Evolutionary conservation across 2,888 invertebrate genomes (phyloP).

Genomic region (Cetonia aurata): DNA sequence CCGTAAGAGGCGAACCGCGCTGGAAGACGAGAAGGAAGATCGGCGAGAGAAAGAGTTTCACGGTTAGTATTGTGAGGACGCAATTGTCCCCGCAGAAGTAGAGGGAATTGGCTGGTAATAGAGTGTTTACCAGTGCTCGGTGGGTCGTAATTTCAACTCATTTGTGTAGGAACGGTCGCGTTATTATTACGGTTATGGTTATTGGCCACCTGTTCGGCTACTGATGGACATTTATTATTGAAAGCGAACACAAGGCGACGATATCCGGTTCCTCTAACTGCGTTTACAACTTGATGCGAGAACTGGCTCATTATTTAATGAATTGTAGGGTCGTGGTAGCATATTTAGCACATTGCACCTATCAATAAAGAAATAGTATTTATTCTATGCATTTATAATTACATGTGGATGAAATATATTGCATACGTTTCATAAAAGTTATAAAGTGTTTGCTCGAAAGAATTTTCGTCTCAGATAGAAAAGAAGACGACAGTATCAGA

Average conservation of each 20-base stretch:
- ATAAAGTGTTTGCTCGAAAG: too few species aligned
- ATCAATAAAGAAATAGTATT: too few species aligned
- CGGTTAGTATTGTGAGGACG: slow-evolving; percentile 30
- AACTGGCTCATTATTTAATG: too few species aligned
- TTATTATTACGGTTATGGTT: slow-evolving; percentile 69
- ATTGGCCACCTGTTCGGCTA: slow-evolving; percentile 68
- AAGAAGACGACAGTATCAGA: too few species aligned
- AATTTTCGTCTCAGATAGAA: too few species aligned
- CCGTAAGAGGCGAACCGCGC: slow-evolving; percentile 31
- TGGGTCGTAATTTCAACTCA: slow-evolving; percentile 68
- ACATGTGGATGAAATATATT: too few species aligned
- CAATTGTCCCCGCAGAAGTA: slow-evolving; percentile 58
- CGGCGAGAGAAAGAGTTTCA: slow-evolving; percentile 41
- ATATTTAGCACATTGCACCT: too few species aligned
- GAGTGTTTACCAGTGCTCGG: slow-evolving; percentile 67
- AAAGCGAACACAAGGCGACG: slow-evolving; percentile 50
- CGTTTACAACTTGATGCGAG: slow-evolving; percentile 11
- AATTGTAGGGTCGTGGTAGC: too few species aligned
- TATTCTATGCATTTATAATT: too few species aligned
- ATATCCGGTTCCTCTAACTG: slow-evolving; percentile 40
- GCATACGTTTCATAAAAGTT: too few species aligned
- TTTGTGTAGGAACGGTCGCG: slow-evolving; percentile 69
- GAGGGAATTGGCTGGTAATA: slow-evolving; percentile 65
- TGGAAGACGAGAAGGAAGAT: slow-evolving; percentile 44
- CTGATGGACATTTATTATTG: slow-evolving; percentile 56